phyloP scores from a whole-genome alignment of 2,797 vertebrate species.

The Psittacula derbiana region DNA sequence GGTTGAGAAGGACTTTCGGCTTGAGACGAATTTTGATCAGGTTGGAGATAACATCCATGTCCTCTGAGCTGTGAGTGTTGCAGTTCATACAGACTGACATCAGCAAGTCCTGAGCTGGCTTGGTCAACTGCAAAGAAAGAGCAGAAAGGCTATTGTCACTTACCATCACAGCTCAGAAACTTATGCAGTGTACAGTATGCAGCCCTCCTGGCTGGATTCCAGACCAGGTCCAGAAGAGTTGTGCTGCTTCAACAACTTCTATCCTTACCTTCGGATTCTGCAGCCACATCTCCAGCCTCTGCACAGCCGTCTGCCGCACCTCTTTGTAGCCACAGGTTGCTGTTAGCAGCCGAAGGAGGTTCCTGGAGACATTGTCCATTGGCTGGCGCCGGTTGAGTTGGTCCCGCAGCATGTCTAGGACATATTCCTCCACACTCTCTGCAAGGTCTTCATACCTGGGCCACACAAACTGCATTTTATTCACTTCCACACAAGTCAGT shows the following conservation, averaged over 20 bases:
- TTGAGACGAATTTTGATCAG: conserved; percentile 98
- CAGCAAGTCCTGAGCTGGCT: conserved; percentile 95
- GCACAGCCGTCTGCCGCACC: conserved; percentile 91
- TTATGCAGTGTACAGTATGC: accelerated
- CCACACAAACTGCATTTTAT: not conserved
- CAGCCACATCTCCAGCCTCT: conserved; percentile 98
- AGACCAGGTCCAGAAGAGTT: not conserved
- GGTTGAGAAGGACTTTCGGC: conserved; percentile 97
- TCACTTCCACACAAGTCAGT: not conserved
- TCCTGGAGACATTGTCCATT: conserved; percentile 96
- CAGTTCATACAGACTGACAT: conserved; percentile 99
- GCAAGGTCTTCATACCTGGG: conserved; percentile 92
- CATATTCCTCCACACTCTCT: conserved; percentile 96
- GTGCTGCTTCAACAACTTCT: not conserved
- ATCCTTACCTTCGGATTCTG: conserved; percentile 93
- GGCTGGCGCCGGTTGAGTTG: conserved; percentile 96
- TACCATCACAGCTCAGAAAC: not conserved
- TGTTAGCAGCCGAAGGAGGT: conserved; percentile 91
- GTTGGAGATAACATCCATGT: conserved; percentile 97
- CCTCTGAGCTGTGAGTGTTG: conserved; percentile 89
- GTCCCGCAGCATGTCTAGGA: conserved; percentile 91
- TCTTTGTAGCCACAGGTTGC: conserved; percentile 96
- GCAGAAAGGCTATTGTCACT: not conserved
- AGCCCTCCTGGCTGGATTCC: not conserved
- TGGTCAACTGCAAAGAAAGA: conserved; percentile 82